Conservation (phyloP, 2,888 invertebrate species). For the Operophtera brumata region DNA sequence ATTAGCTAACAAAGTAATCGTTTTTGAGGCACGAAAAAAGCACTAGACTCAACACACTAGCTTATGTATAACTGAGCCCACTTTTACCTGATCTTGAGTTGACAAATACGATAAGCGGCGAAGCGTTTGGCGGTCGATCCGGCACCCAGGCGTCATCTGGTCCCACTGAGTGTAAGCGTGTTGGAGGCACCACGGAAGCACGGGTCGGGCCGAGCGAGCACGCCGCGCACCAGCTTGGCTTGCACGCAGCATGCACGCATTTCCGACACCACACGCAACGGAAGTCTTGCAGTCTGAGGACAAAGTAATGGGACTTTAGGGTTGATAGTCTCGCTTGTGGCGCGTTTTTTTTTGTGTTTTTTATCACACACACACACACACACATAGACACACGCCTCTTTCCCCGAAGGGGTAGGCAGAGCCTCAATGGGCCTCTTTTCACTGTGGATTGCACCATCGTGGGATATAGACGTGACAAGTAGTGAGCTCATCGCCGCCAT, state of each 20-base stretch:
- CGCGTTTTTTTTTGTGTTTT: too few relatives aligned
- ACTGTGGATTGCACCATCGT: too few relatives aligned
- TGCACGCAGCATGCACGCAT: conserved; percentile 95
- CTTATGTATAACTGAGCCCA: background rate
- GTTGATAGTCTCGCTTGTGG: too few relatives aligned
- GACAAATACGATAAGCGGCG: conserved; percentile 97
- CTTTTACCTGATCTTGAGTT: conserved; percentile 93
- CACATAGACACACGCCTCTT: too few relatives aligned
- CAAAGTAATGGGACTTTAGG: background rate
- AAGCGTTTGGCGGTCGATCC: conserved; percentile 88
- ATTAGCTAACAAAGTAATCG: too few relatives aligned
- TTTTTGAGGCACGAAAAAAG: too few relatives aligned
- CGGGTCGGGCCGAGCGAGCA: conserved; percentile 94
- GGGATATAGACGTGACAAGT: too few relatives aligned
- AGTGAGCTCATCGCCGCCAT: too few relatives aligned
- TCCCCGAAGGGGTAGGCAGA: too few relatives aligned
- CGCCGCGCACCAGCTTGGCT: conserved; percentile 86
- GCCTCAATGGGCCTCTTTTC: too few relatives aligned
- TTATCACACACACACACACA: too few relatives aligned
- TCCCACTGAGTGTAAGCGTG: conserved; percentile 93
- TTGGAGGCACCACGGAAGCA: conserved; percentile 96
- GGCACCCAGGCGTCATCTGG: conserved; percentile 95
- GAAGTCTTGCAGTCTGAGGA: conserved; percentile 92
- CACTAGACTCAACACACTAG: background rate
- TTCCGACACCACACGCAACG: conserved; percentile 97